Evolutionary conservation across 1,140 invertebrate genomes (phyloP), one percentile per base, ranked within the genome.

Genomic region (Pseudomyrmex sp.): DNA sequence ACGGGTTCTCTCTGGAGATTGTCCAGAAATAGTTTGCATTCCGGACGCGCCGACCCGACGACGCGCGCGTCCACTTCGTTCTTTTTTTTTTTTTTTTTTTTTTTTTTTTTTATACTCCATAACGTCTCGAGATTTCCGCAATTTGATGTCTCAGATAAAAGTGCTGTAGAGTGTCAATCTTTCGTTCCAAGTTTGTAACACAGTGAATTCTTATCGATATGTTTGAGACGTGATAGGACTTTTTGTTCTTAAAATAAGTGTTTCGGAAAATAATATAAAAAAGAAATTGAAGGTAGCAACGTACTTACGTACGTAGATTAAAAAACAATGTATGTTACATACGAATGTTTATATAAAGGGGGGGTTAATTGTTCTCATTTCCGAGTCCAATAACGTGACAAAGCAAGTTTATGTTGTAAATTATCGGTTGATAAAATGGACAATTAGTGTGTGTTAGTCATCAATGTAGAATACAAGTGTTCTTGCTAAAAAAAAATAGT

Each of bases 21-120:
- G 73, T 87, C 82, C 86, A 88, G 86, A 76, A 88, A 88, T 88
- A 88, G 74, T 87, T 48, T 35, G 50, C 85, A 52, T 88, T 86
- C 74, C 68, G 35, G 50, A 12, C 68, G n/a, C 58, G 58, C 58
- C 74, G 18, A 70, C 58, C 54, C 61, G 86, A 79, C 50, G 74
- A 79, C 50, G 74, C 46, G 23, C 44, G 23, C 44, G 56, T 69
- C 73, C 52, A 63, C 15, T 87, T 65, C 73, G 35, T 7, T 7
- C 5, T 35, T 35, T 26, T 26, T 26, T 56, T 84, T 84, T 61
- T 84, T 84, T 86, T 72, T 52, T 79, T 62, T 44, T 84, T 61
- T 84, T 84, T 86, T 72, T 52, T 79, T 62, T 44, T 84, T 48
- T 50, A 56, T 7, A 54, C 48, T 12, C 44, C 13, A 23, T 44